Base-by-base conservation (phyloP, 1,140 invertebrate genomes). In the Spodoptera frugiperda region DNA sequence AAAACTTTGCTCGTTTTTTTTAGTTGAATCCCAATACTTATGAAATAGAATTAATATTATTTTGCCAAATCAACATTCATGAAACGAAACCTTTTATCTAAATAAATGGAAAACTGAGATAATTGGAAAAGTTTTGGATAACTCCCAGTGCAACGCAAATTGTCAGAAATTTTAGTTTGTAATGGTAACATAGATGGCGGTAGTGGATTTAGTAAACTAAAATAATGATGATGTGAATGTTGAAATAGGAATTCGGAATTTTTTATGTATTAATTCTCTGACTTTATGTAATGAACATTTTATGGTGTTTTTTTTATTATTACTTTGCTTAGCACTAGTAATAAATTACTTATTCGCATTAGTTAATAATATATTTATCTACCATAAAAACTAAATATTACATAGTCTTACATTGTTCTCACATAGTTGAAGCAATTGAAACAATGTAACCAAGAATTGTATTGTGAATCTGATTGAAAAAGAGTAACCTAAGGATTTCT, bases 81-180 rank as follows among this genome's bases (percentile, higher is more conserved):
- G 48, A 54, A 70, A 44, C 17, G 51, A 33, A 53, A 53, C 67
- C 19, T 53, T 70, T 70, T 70, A 70, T 25, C 49, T 54, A 70
- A 33, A 70, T 51, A 51, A 70, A 70, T 70, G 67, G 49, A 33
- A 53, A 70, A 53, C 67, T 54, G 25, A 33, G 25, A 70, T 70
- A 54, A 53, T 70, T 70, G 49, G 67, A 54, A 70, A 53, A 70
- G 49, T 70, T 70, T 70, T 54, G 54, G 21, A 54, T 54, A 70
- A 70, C 25, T 53, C 49, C 9, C 5, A 54, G 48, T 70, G 49
- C 67, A 70, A 33, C 30, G 67, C 25, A 70, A 70, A 70, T 70
- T 70, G 49, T 54, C 67, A 33, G 67, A 70, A 53, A 70, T 70
- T 30, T 39, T 30, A 70, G 15, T 51, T 70, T 30, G 10, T 53